Evolutionary conservation across 2,888 invertebrate genomes (phyloP), one percentile per base, ranked within the genome.

Genomic region (Melipona beecheii): DNA sequence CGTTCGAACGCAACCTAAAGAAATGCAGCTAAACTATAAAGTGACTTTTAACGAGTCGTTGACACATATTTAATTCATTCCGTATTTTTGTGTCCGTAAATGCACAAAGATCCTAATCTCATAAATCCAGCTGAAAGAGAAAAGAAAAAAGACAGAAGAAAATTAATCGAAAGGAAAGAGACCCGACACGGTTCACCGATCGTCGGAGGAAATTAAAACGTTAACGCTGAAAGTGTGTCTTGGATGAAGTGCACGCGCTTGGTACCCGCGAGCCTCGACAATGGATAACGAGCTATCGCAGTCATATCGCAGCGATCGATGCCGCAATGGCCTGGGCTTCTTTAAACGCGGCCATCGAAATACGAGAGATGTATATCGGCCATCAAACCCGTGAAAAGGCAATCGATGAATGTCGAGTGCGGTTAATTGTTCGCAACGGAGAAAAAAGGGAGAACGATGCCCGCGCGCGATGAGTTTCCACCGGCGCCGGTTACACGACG

Each of bases 301-400:
- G 80, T 81, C 69, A 72, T 74, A 69, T 76, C 50, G 69, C n/a
- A 27, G 19, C 74, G 72, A 88, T 86, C 83, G 78, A 88, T 88
- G 66, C 70, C 31, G 70, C 60, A 68, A 56, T 79, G 24, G 27
- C 54, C 50, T 68, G 65, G 49, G 60, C 70, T 74, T 75, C 82
- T 81, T 89, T 84, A 78, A 60, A 75, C 65, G 70, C 60, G 31
- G 21, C 24, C 70, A 58, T 58, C 13, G 69, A 58, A 54, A 77
- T 36, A 65, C 36, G 76, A n/a, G 68, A 70, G 19, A 27, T 27
- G 31, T 31, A 43, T 43, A 66, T 60, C 17, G 49, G 15, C 43
- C 15, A 72, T 68, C 11, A 17, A 52, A 36, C 31, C 43, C 19
- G 52, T 58, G 50, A 64, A 52, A 65, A 31, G n/a, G 52, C 54